Base-by-base conservation (phyloP, 2,888 invertebrate species). In the Schrankia costaestrigalis region DNA sequence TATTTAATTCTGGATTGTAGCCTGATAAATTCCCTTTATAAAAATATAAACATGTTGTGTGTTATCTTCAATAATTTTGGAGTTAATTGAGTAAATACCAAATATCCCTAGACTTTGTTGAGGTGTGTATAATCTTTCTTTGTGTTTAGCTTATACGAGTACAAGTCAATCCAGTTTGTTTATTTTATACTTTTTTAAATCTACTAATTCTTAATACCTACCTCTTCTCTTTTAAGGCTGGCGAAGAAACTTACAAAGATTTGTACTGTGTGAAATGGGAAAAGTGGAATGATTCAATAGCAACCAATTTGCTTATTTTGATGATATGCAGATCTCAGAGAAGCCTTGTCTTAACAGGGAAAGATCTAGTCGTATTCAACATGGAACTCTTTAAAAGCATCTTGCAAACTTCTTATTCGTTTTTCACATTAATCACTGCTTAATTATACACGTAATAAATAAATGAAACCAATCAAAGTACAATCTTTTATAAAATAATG, bases 301-400 rank as follows among this genome's bases (percentile, higher is more conserved):
- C 70, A 0, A 76, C 71, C 2, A 69, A 63, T 24, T 46, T 66
- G 6, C 46, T 81, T 1, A 54, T 66, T 1, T 72, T 76, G 40
- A 77, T 79, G 66, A 79, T 81, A 2, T 59, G 70, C 3, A 68
- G 68, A 14, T 58, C 77, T 0, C 82, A 82, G 41, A 60, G 71
- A 24, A 50, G 49, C 0, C 55, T 81, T 13, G 41, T 71, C 0
- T 40, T 81, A n/a, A 68, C 71, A 3, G 81, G 79, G 1, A 62
- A 64, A 28, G 71, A 73, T 0, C 46, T 79, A 2, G 65, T 79
- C 0, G 47, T 64, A 2, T 78, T 67, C 50, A 77, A 79, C 30
- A 80, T 81, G 80, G 68, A 79, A 13, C 56, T 78, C 2, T 81
- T 81, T 30, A 70, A 79, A 19, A 75, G 76, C n/a, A 73, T 81